phyloP scores from a whole-genome alignment of 2,888 invertebrate species.

The Agrotis clavis region DNA sequence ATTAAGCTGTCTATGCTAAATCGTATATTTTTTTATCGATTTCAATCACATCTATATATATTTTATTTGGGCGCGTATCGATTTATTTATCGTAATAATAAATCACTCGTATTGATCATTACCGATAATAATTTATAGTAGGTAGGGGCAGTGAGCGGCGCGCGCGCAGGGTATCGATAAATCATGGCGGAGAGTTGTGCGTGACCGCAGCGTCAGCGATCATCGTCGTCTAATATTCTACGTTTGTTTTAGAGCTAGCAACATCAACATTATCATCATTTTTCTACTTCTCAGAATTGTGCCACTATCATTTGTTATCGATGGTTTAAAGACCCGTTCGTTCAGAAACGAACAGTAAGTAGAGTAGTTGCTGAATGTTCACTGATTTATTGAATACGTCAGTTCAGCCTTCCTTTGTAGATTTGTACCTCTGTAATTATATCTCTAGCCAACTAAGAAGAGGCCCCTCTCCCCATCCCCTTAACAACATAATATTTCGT shows the following conservation, averaged over 20 bases:
- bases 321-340: slow-evolving; percentile 22
- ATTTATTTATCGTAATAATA: slow-evolving; percentile 87
- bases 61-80: slow-evolving; percentile 79
- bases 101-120: slow-evolving; percentile 87
- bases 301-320: slow-evolving; percentile 48
- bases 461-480: too few species aligned
- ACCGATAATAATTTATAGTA: slow-evolving; percentile 88
- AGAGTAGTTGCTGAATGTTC: slow-evolving; percentile 4
- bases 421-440: too few species aligned
- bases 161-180: slow-evolving; percentile 73
- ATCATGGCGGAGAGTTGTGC: slow-evolving; percentile 70
- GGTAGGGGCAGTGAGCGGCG: slow-evolving; percentile 73
- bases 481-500: too few species aligned
- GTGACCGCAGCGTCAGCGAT: slow-evolving; percentile 63
- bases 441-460: neutral
- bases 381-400: neutral
- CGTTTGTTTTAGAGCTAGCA: slow-evolving; percentile 65
- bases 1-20: slow-evolving; percentile 68
- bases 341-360: neutral
- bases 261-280: slow-evolving; percentile 45
- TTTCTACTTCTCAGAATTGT: slow-evolving; percentile 44
- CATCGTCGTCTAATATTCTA: slow-evolving; percentile 56
- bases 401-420: too few species aligned
- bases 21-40: slow-evolving; percentile 65
- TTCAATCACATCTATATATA: slow-evolving; percentile 71